Base-by-base conservation (phyloP, 2,888 invertebrate genomes). In the Mesorhabditis spiculigera region DNA sequence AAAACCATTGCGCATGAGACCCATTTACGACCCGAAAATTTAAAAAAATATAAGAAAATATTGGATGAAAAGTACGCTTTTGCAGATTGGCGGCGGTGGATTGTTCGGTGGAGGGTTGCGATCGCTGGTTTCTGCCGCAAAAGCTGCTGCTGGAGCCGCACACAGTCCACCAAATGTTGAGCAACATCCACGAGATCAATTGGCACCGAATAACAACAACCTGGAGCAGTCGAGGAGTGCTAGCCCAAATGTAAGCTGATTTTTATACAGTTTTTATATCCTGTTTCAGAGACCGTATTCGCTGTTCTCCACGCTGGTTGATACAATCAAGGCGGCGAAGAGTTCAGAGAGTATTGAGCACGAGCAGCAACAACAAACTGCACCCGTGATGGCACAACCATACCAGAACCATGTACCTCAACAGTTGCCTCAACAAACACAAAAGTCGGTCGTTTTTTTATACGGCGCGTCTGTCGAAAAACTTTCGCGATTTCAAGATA, bases 61-160 rank as follows among this genome's bases (percentile, higher is more conserved):
- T 10, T n/a, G 58, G 16, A 44, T 13, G 45, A 66, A 66, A 66
- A 45, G 8, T 66, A 13, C 45, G 10, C 3, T 8, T 45, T 67
- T 67, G 67, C 68, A 79, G 80, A 72, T 80, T 71, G 77, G 77
- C 58, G 78, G 78, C 8, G 82, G 82, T 50, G 83, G 83, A 45
- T 71, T 85, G 44, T 85, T 85, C 68, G 83, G 82, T 28, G 82
- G 82, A n/a, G 81, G 81, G 5, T 71, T 83, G n/a, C 75, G 84
- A 67, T 74, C 77, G 42, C 71, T 84, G 43, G 84, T 84, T 5
- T 79, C 82, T 10, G 84, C 84, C 5, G 84, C 84, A 2, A 82
- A 84, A 70, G 76, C 81, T 42, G 81, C 81, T 8, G 77, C 75
- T 41, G 79, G 74, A 13, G 70, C 67, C 6, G 73, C 28, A 28